Percentiles rank a stretch among this genome's conserved stretches.
Conservation (phyloP, 2,888 invertebrate genomes). For the Lagria hirta region DNA sequence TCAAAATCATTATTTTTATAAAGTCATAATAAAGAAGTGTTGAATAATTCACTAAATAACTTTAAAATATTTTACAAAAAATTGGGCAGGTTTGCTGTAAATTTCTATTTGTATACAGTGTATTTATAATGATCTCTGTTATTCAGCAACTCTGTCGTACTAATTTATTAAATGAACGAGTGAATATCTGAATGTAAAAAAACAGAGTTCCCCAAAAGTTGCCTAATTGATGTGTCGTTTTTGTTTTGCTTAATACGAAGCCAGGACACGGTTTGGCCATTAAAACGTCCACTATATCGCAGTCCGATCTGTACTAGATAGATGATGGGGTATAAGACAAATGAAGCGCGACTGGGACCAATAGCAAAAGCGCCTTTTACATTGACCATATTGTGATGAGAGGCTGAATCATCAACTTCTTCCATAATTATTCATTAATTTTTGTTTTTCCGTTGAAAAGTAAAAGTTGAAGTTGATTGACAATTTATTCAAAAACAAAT, state of each 20-base stretch:
- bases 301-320: slow-evolving; percentile 63
- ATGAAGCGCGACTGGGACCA: slow-evolving; percentile 50
- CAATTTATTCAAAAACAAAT: no score
- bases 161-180: no score
- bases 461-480: no score
- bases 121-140: no score
- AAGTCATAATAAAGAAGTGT: no score
- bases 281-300: slow-evolving; percentile 67
- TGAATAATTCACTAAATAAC: no score
- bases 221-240: slow-evolving; percentile 71
- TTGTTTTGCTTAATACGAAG: slow-evolving; percentile 65
- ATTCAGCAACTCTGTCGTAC: no score
- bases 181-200: slow-evolving; percentile 33
- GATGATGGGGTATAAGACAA: slow-evolving; percentile 61
- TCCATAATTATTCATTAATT: slow-evolving; percentile 8
- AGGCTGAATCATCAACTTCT: slow-evolving; percentile 4
- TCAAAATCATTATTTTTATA: no score
- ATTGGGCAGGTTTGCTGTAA: no score
- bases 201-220: slow-evolving; percentile 53
- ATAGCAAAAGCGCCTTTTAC: slow-evolving; percentile 13
- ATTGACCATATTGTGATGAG: slow-evolving; percentile 12
- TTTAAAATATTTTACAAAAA: no score
- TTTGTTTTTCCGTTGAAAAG: slow-evolving; percentile 1
- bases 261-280: slow-evolving; percentile 70
- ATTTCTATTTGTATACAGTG: no score